Evolutionary conservation across 2,888 invertebrate species (phyloP), one percentile per base, ranked within the genome.

Genomic region (Diaphora mendica): DNA sequence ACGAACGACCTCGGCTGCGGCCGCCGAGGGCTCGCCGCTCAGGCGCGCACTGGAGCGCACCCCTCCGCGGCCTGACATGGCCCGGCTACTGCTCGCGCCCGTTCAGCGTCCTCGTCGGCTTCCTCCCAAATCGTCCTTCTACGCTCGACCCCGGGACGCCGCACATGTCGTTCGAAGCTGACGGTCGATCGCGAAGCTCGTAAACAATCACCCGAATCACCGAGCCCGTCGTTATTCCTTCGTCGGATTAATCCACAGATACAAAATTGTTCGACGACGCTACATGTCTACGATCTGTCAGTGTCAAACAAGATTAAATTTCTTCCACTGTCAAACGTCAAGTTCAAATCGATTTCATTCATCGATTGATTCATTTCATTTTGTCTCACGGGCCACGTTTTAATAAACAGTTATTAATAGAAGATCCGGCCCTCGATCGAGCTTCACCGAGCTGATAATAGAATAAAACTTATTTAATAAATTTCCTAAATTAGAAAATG

Each of bases 21-120:
- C 68, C 64, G 77, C 76, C 69, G 80, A 69, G 66, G 79, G 73
- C 62, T 84, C 87, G 73, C 84, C 89, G 79, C 89, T 89, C 69
- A 92, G 89, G 79, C 94, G 89, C 39, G 93, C 93, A 84, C 94
- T 89, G 78, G 85, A 84, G 35, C 91, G 88, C 74, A 89, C 80
- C 62, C 78, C 79, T 9, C 80, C 78, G 39, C 84, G 89, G 72
- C 81, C 84, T 74, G 86, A 82, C 86, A 86, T 87, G 71, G 79
- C 73, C 75, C 82, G 72, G 78, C 87, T 87, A 88, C 72, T 86
- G 81, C 69, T 75, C 74, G 78, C 79, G 71, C 72, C 68, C 72
- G 66, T 71, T 75, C 74, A 68, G 62, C 65, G 75, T 55, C 51
- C 51, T 55, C n/a, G 51, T 75, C 79, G 71, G 73, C 70, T 69